A percentile compares a stretch with the other conserved stretches of the same genome.
Conservation (phyloP, 2,113 vertebrate genomes). For the Guaruba guarouba region DNA sequence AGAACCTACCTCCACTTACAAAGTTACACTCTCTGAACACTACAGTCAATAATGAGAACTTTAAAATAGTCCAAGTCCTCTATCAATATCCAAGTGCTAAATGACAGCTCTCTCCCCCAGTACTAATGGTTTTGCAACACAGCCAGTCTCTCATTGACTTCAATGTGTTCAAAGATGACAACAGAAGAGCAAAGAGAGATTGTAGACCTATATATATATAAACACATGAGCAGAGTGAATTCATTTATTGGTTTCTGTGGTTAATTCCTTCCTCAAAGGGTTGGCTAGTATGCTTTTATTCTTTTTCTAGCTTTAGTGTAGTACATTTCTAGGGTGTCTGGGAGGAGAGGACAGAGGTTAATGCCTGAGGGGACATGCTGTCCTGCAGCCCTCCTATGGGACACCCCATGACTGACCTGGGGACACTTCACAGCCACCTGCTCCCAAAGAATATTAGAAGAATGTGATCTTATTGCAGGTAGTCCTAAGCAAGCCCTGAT, state of each 20-base stretch:
- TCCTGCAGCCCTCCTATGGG: not conserved
- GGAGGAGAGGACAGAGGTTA: not conserved
- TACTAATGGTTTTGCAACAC: not conserved
- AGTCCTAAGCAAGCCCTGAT: not conserved
- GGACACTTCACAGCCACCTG: not conserved
- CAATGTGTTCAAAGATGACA: not conserved
- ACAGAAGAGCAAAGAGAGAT: not conserved
- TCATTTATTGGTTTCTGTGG: not conserved
- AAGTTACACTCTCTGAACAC: not conserved
- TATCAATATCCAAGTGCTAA: not conserved
- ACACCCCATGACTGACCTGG: not conserved
- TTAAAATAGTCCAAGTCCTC: not conserved
- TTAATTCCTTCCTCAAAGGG: not conserved
- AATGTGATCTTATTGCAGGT: not conserved
- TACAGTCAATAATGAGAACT: not conserved
- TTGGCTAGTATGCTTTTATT: not conserved
- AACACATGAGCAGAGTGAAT: not conserved
- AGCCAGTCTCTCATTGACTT: not conserved
- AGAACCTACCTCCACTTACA: not conserved
- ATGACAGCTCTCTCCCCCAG: not conserved
- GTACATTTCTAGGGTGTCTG: not conserved
- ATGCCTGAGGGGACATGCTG: fast-evolving
- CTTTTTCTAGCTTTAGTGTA: not conserved
- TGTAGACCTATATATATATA: not conserved
- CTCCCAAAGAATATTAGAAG: not conserved